Evolutionary conservation across 2,888 invertebrate species (phyloP).

Genomic region (Diaperis boleti): DNA sequence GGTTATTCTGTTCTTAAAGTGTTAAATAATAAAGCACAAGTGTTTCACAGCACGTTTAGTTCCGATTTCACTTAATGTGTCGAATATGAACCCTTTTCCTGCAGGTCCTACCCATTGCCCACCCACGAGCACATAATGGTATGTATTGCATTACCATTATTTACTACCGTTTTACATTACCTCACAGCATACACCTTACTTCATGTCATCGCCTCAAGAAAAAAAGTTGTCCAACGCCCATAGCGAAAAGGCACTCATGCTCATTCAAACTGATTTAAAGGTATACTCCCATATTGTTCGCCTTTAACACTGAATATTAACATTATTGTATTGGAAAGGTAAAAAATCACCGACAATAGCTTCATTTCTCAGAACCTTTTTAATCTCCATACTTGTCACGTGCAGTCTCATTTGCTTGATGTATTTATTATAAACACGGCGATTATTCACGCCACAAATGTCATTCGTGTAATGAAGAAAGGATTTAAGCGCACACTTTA

Average conservation of each 20-base stretch:
- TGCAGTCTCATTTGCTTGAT: slow-evolving; percentile 17
- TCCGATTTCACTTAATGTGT: too few relatives aligned
- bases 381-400: slow-evolving; percentile 12
- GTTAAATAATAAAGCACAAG: too few relatives aligned
- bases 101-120: too few relatives aligned
- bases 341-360: slow-evolving; percentile 1
- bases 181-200: not conserved
- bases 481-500: not conserved
- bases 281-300: not conserved
- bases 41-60: too few relatives aligned
- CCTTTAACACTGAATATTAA: not conserved
- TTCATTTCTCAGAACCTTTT: slow-evolving; percentile 10
- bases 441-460: slow-evolving; percentile 10
- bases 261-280: not conserved
- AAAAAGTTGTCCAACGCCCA: not conserved
- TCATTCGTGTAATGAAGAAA: slow-evolving; percentile 7
- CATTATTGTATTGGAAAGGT: not conserved
- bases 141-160: not conserved
- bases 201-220: not conserved
- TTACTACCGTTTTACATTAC: too few relatives aligned
- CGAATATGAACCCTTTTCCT: too few relatives aligned
- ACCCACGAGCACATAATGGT: too few relatives aligned
- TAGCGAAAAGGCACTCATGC: not conserved
- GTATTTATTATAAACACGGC: slow-evolving; percentile 16
- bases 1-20: too few relatives aligned